Base-by-base conservation (phyloP, 2,797 vertebrate species). In the Periophthalmus magnuspinnatus region DNA sequence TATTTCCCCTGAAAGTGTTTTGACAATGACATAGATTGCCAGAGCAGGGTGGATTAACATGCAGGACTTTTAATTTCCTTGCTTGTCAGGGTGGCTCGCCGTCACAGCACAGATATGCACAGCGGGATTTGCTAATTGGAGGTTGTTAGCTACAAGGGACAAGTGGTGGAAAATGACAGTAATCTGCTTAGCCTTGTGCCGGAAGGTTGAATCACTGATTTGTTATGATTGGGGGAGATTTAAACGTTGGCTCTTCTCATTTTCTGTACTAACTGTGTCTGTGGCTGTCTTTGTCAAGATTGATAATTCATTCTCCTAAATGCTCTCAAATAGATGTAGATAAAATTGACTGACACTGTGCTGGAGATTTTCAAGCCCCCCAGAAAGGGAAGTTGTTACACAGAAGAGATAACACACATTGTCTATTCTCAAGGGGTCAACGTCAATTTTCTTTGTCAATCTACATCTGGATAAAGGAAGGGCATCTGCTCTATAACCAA, bases 51-150 rank as follows among this genome's bases (percentile, higher is more conserved):
- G 86, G 89, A 92, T 93, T 93, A 93, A 93, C 93, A 93, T 85
- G 78, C 80, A 85, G 90, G 83, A 88, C 85, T 93, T 92, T 75
- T 93, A 86, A 93, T 93, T 93, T 93, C 91, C 92, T 85, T 90
- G 87, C 86, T 88, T 96, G 92, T 95, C 94, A 93, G 84, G 89
- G 87, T 91, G 82, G 76, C 85, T 95, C 91, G 91, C 77, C 85
- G 70, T 94, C 93, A 94, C 90, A 90, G 78, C 91, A 77, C 80
- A 88, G 91, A 93, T 91, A 92, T 92, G 89, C 92, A 81, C 88
- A 93, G 84, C 82, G 68, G 90, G 88, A 92, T 94, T 95, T 95
- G 90, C 90, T 96, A 95, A 95, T 93, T 94, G 93, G 90, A 94
- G 92, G 84, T 90, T 91, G 93, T 95, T 93, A 90, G 90, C 93